Evolutionary conservation across 2,888 invertebrate species (phyloP), one percentile per base, ranked within the genome.

Genomic region (Acronicta leporina): DNA sequence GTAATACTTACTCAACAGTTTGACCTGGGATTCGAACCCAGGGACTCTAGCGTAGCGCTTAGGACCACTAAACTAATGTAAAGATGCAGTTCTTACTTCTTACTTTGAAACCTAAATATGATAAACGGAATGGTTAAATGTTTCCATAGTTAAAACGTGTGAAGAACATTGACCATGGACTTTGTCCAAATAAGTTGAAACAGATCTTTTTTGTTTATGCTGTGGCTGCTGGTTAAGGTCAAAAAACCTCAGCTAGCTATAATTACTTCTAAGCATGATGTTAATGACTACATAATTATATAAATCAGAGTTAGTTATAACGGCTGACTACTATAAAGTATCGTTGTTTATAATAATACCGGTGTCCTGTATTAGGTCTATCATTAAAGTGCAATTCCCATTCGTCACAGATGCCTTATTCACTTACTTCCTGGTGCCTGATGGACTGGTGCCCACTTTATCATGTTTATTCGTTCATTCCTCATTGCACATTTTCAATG

Each of bases 311-410:
- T 40, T 48, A 47, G 35, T 55, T 55, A 42, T 38, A 30, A 10
- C 45, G 25, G 33, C 35, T 35, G 27, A 13, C 35, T 43, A 16
- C 20, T 14, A 41, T 47, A 59, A 20, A 42, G 2, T 42, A 20
- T 48, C 45, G 40, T 42, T 58, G 51, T 43, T 45, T 42, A 44
- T 53, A 46, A 58, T 52, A 58, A 43, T 59, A 70, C 56, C 50
- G 45, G 53, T 50, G 42, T 41, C 27, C 60, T 55, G 40, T 55
- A 49, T 54, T 54, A 56, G 25, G 42, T 60, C 50, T 63, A 73
- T 68, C 59, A 65, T 68, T 68, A 49, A 44, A 64, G 44, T 68
- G 54, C 69, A 58, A 58, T 72, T 40, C 40, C 46, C 25, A 68
- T 73, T 72, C 44, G 68, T 64, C 70, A 69, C 44, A 56, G 74